Evolutionary conservation across 1,140 invertebrate species (phyloP).

Genomic region (Zaprionus lachaisei): DNA sequence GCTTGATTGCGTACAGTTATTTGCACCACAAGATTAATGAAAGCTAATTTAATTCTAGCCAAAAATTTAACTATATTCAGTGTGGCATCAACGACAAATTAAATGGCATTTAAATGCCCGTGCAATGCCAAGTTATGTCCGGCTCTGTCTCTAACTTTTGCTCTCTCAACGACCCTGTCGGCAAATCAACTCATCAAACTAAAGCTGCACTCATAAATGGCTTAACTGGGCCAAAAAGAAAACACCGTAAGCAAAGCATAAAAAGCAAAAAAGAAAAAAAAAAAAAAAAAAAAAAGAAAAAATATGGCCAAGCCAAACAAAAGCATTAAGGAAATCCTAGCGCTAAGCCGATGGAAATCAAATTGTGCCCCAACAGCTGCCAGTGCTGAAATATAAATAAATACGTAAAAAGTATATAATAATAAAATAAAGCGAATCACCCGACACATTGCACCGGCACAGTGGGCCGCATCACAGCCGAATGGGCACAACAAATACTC

Average conservation of each 20-base stretch:
- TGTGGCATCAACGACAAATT: constrained; percentile 11
- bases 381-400: constrained; percentile 42
- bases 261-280: background rate
- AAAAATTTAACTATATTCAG: constrained; percentile 3
- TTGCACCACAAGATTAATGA: constrained; percentile 29
- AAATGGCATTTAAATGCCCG: constrained; percentile 7
- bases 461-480: constrained; percentile 6
- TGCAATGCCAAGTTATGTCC: constrained; percentile 14
- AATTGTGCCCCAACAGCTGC: constrained; percentile 52
- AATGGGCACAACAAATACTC: no score
- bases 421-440: constrained; percentile 35
- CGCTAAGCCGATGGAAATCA: constrained; percentile 59
- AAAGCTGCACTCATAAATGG: constrained; percentile 47
- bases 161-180: background rate
- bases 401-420: constrained; percentile 48
- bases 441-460: constrained; percentile 35
- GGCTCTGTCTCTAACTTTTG: no score
- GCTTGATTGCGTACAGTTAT: constrained; percentile 40
- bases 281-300: background rate
- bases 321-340: constrained; percentile 52
- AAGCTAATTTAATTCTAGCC: constrained; percentile 13
- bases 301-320: constrained; percentile 31
- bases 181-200: constrained; percentile 49
- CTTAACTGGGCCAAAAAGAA: constrained; percentile 30
- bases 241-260: background rate